Base-by-base conservation (phyloP, 2,888 invertebrate genomes). In the Drosophila atripex region DNA sequence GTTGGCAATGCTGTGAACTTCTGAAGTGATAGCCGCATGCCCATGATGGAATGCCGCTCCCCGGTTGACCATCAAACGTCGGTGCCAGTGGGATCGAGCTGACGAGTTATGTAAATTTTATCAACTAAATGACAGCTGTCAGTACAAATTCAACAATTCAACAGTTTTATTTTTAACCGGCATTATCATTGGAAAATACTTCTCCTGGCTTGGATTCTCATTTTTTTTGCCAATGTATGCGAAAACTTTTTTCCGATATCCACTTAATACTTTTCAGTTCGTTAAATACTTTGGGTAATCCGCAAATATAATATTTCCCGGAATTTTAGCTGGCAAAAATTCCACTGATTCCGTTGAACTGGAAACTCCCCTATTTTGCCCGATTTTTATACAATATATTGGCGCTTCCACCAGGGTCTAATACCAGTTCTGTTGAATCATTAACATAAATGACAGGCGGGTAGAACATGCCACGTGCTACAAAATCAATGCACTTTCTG, bases 381-480 rank as follows among this genome's bases (percentile, higher is more conserved):
- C 5, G 3, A 12, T 46, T 14, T 45, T 28, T 28, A 9, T 28
- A 9, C 28, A 18, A 43, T 55, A 2, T 14, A 9, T 25, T 21
- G 35, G 8, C 7, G 14, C 3, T 60, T n/a, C n/a, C 18, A 55
- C 54, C 63, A 60, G 71, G 73, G 61, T 73, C 66, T 65, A 73
- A 66, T 75, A 75, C 57, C 72, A 68, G 47, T 85, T 53, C 59
- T 60, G 63, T 53, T 51, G 45, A 58, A 73, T 75, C 78, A 86
- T 86, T 80, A 82, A 77, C 84, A 82, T 82, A 86, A 82, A 80
- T 80, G 80, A 73, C 71, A 74, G 65, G 72, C 55, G 84, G 69
- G 47, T 53, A 41, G 49, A 32, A 64, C 39, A 47, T 30, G 60
- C 60, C 70, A 69, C 54, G 71, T 65, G 76, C 77, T 75, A 70